These are phyloP conservation scores for Gadopsis bispinosus DNA, from an alignment of 2,797 vertebrate genomes.

Conservation along the genomic window DNA sequence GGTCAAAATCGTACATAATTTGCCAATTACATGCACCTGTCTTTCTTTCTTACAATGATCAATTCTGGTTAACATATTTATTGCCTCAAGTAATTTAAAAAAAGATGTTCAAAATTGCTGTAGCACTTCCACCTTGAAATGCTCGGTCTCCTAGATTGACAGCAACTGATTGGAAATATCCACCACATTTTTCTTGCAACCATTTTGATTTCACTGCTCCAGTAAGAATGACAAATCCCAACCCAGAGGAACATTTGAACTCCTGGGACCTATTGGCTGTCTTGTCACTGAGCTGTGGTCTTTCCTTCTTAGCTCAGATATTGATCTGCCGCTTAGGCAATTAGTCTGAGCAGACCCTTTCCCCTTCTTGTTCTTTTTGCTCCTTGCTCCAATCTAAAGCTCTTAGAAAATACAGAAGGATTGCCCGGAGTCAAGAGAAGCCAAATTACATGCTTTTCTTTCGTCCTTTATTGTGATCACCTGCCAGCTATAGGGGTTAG, in stretches of 20 bases:
- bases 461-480: slow-evolving; percentile 57
- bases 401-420: slow-evolving; percentile 57
- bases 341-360: slow-evolving; percentile 71
- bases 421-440: slow-evolving; percentile 62
- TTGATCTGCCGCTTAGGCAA: slow-evolving; percentile 75
- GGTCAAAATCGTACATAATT: neutral
- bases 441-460: slow-evolving; percentile 59
- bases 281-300: slow-evolving; percentile 64
- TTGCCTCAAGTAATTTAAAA: neutral
- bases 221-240: slow-evolving; percentile 61
- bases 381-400: slow-evolving; percentile 53
- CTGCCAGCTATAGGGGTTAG: slow-evolving; percentile 38
- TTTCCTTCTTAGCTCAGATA: slow-evolving; percentile 67
- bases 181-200: slow-evolving; percentile 2
- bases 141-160: neutral
- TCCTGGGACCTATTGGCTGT: slow-evolving; percentile 60
- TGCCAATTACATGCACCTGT: neutral
- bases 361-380: slow-evolving; percentile 54
- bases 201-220: slow-evolving; percentile 39
- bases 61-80: neutral
- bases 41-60: neutral
- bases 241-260: slow-evolving; percentile 56
- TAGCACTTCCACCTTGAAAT: neutral
- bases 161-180: slow-evolving; percentile 16
- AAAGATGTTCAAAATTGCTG: neutral